Base-by-base conservation (phyloP, 2,888 invertebrate genomes). In the Drosophila leonis region DNA sequence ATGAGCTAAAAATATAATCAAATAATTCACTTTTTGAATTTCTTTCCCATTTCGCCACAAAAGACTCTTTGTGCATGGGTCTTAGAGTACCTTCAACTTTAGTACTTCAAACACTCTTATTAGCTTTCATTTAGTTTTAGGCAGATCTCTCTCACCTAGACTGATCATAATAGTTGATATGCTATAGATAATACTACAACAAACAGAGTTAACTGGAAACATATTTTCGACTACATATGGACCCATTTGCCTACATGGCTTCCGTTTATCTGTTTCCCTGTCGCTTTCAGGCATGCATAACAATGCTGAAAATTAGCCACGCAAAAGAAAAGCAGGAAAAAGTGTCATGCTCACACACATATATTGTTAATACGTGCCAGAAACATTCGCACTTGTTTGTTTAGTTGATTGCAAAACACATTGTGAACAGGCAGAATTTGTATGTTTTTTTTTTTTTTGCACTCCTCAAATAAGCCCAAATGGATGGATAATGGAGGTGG, bases 351-450 rank as follows among this genome's bases (percentile, higher is more conserved):
- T 54, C 54, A 49, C 59, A 72, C 52, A 49, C 56, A 68, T 49
- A 65, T 66, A 65, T 52, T 65, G 41, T 10, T 24, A 54, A 54
- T 37, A 54, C 41, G 67, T 59, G 39, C 52, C 70, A 71, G 51
- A 51, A 52, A 46, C 54, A 77, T 29, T 54, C 59, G 55, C 37
- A 68, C 63, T 49, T 46, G 59, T 49, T 52, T 64, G 71, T 72
- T 85, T 85, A 75, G 74, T 82, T 85, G 80, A 85, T 90, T 85
- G 72, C 70, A 69, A 77, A 89, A 73, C 84, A 88, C 49, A 81
- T 88, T 75, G 83, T 72, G 49, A 75, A 65, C 33, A 63, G 80
- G 51, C 71, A 57, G 51, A 20, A 24, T 15, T 35, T 24, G 51
- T 12, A 2, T 10, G 48, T 29, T 9, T n/a, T 29, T 27, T 20